Conservation (phyloP, 1,140 invertebrate species). For the Atta texana region DNA sequence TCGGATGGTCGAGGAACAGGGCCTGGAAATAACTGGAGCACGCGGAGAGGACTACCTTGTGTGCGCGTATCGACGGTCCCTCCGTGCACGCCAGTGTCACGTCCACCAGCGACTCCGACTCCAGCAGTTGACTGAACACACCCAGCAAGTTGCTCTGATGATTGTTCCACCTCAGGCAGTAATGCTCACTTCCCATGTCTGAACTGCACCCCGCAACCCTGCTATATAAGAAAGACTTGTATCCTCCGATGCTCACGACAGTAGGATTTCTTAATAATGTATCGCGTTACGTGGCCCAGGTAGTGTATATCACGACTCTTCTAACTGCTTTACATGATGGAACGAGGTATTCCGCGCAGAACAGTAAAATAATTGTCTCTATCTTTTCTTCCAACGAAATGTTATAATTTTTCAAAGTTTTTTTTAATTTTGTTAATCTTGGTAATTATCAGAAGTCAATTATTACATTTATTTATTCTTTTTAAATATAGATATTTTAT, state of each 20-base stretch:
- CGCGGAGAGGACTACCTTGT: conserved; percentile 97
- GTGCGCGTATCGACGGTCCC: conserved; percentile 96
- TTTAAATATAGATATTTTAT: background rate
- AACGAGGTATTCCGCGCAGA: background rate
- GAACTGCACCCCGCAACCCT: conserved; percentile 92
- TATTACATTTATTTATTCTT: too few relatives aligned
- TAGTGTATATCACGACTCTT: conserved; percentile 27
- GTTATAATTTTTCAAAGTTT: background rate
- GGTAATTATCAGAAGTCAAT: background rate
- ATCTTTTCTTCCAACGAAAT: background rate
- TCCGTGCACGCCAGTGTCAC: conserved; percentile 97
- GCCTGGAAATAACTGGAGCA: conserved; percentile 98
- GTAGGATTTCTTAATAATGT: conserved; percentile 1
- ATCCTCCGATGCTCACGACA: conserved; percentile 7
- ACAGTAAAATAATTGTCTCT: background rate
- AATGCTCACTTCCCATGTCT: conserved; percentile 98
- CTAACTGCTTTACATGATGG: background rate
- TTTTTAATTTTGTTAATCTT: background rate
- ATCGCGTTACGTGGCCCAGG: conserved; percentile 23
- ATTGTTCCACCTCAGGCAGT: conserved; percentile 98
- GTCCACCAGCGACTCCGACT: conserved; percentile 97
- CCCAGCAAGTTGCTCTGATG: conserved; percentile 97
- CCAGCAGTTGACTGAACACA: conserved; percentile 97
- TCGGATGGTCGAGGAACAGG: conserved; percentile 95
- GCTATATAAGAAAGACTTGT: conserved; percentile 86